phyloP scores from a whole-genome alignment of 2,113 vertebrate species.

The Nesospiza acunhae region DNA sequence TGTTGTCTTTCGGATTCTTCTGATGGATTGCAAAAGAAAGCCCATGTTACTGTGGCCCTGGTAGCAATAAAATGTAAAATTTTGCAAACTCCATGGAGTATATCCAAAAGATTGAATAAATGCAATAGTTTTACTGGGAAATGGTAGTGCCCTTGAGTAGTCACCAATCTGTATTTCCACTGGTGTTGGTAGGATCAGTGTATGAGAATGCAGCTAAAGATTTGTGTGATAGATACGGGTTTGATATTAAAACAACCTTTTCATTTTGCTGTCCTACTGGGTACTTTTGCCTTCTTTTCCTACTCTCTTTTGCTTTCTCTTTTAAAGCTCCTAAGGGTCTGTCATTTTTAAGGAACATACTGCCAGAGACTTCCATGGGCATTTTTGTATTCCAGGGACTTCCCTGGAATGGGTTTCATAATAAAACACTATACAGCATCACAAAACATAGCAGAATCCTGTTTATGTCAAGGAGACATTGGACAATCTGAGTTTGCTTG shows the following conservation, averaged over 20 bases:
- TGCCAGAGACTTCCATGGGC: not conserved
- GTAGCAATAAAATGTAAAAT: conserved; percentile 38
- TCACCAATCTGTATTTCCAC: not conserved
- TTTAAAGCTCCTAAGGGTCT: not conserved
- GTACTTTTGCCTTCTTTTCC: not conserved
- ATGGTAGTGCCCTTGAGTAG: not conserved
- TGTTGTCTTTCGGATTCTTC: not conserved
- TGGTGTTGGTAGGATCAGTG: not conserved
- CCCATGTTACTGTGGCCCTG: not conserved
- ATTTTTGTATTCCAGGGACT: not conserved
- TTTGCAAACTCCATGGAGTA: not conserved
- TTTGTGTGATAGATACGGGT: not conserved
- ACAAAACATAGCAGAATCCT: not conserved
- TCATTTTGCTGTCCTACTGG: not conserved
- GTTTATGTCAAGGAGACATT: not conserved
- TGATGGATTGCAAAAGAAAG: conserved; percentile 19
- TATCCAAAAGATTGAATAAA: conserved; percentile 14
- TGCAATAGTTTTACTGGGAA: not conserved
- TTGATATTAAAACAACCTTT: not conserved
- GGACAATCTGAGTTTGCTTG: not conserved
- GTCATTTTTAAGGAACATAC: not conserved
- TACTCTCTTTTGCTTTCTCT: not conserved
- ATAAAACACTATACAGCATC: not conserved
- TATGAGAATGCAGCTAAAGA: not conserved
- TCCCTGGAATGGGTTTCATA: not conserved